Base-by-base conservation (phyloP, 2,113 vertebrate genomes). In the Pandion haliaetus region DNA sequence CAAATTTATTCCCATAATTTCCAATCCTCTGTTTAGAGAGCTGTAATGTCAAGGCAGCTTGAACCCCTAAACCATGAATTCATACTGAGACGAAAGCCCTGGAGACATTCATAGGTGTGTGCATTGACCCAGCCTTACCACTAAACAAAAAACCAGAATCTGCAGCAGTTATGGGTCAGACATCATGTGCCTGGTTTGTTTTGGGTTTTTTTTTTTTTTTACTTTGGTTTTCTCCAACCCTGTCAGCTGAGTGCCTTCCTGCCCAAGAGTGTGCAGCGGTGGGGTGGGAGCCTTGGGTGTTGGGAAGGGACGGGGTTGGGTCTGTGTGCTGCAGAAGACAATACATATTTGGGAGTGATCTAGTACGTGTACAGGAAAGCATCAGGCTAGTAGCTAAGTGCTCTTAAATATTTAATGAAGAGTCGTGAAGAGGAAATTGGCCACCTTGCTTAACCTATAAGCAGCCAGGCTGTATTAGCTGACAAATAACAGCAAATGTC, bases 141-240 rank as follows among this genome's bases (percentile, higher is more conserved):
- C 2, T 18, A 32, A 66, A 67, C 17, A 63, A 84, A 66, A 12
- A 0, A 7, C 4, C 1, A 1, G 29, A 63, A 50, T 63, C 10
- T 74, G 61, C 16, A 74, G 55, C 6, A 42, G 14, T 10, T 58
- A 62, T 3, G 34, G 40, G 11, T 31, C 28, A 78, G 25, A 78
- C 6, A 36, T 10, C 57, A 28, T 12, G 17, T 21, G 6, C 2
- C 7, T 32, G n/a, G n/a, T n/a, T n/a, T n/a, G n/a, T 34, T 34
- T 18, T 9, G n/a, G n/a, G n/a, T 34, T 32, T 31, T 36, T 32
- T 57, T 3, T 8, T 31, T 45, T 50, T 38, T 54, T 2, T 3
- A 5, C 5, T 62, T 87, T 25, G 19, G 1, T 67, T 82, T 81
- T 11, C 9, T 59, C 7, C 31, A 47, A 15, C 17, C 12, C 20